Percentiles rank a stretch among this genome's conserved stretches.
These are phyloP conservation scores for Syrista parreyssii DNA, from an alignment of 2,888 invertebrate genomes.

Conservation along the genomic window DNA sequence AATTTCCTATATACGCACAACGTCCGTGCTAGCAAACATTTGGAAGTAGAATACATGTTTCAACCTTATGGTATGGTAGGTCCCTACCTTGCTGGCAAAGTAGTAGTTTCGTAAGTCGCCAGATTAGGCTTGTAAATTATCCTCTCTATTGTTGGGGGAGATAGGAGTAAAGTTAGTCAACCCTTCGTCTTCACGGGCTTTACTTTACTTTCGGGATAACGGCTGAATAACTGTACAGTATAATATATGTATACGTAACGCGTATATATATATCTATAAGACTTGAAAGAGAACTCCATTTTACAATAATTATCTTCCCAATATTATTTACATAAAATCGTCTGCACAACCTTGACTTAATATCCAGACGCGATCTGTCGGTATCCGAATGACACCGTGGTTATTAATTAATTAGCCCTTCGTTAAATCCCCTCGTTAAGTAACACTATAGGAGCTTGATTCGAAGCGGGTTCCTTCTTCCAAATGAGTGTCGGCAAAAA, in stretches of 20 bases:
- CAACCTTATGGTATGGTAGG: neutral
- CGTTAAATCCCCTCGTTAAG: neutral
- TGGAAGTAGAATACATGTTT: neutral
- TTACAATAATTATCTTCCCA: neutral
- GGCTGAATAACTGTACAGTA: neutral
- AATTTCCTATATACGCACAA: neutral
- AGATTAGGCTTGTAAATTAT: slow-evolving; percentile 8
- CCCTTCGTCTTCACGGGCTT: neutral
- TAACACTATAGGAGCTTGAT: neutral
- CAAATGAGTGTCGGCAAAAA: neutral
- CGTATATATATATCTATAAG: neutral
- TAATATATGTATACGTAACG: neutral
- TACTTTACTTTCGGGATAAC: neutral
- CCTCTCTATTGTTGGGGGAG: slow-evolving; percentile 1
- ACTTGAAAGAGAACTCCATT: neutral
- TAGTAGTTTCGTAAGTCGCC: neutral
- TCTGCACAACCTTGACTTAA: neutral
- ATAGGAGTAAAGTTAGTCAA: slow-evolving; percentile 1
- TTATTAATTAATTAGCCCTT: neutral
- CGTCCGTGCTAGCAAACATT: neutral
- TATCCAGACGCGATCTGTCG: neutral
- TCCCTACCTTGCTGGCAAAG: neutral
- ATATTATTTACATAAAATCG: neutral
- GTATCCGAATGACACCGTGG: neutral
- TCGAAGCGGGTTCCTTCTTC: neutral